Conservation (phyloP, 2,888 invertebrate species). For the Homarus gammarus region DNA sequence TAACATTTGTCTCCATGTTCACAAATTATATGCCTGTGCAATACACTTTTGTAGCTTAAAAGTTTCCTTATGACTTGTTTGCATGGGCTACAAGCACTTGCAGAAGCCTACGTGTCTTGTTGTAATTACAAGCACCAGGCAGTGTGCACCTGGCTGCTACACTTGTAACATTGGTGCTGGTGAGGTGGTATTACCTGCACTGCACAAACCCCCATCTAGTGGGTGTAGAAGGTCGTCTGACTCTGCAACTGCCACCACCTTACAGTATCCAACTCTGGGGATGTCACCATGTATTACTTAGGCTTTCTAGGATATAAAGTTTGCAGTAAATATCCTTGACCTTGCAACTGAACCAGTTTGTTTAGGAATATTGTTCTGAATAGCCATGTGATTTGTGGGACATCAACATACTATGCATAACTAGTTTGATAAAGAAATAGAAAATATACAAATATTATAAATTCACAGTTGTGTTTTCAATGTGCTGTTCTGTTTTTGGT, state of each 20-base stretch:
- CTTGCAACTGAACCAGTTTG: not conserved
- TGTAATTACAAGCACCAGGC: slow-evolving; percentile 51
- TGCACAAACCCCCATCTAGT: slow-evolving; percentile 42
- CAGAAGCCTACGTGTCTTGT: slow-evolving; percentile 50
- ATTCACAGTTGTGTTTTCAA: slow-evolving; percentile 1
- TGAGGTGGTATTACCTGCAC: slow-evolving; percentile 57
- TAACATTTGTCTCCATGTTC: slow-evolving; percentile 67
- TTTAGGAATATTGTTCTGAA: slow-evolving; percentile 2
- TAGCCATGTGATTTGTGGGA: slow-evolving; percentile 2
- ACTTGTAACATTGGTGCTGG: slow-evolving; percentile 47
- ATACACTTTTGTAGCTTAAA: slow-evolving; percentile 66
- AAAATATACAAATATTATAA: not conserved
- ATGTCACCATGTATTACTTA: slow-evolving; percentile 39
- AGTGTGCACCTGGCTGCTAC: slow-evolving; percentile 54
- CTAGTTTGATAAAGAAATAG: not conserved
- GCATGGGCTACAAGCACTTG: slow-evolving; percentile 68
- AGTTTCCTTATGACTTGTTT: slow-evolving; percentile 66
- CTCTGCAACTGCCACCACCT: slow-evolving; percentile 21
- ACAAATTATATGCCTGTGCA: slow-evolving; percentile 66
- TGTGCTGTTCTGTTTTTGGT: not conserved
- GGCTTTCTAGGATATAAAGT: not conserved
- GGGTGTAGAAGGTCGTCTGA: slow-evolving; percentile 18
- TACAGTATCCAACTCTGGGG: slow-evolving; percentile 14
- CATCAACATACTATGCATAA: not conserved
- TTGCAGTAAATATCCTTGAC: not conserved